Conservation (phyloP, 1,140 invertebrate species). For the Cotesia vestalis region DNA sequence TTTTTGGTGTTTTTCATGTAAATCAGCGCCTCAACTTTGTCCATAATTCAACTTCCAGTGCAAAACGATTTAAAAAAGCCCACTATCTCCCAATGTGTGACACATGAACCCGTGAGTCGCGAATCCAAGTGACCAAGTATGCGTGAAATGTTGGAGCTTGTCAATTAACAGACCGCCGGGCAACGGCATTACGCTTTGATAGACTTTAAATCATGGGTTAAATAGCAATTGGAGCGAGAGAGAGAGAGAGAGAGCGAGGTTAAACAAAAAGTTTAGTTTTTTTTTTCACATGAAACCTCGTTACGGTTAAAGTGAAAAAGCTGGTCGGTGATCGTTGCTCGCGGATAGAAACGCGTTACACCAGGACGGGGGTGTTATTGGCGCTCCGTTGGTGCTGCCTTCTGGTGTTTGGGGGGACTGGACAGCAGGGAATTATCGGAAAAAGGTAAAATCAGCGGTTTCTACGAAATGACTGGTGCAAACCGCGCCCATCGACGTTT, state of each 20-base stretch:
- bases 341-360: background rate
- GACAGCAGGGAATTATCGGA: constrained; percentile 24
- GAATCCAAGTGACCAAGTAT: too few species aligned
- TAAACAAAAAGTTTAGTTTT: constrained; percentile 3
- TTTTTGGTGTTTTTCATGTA: too few species aligned
- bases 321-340: background rate
- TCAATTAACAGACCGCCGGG: too few species aligned
- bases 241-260: too few species aligned
- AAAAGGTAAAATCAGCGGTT: constrained; percentile 36
- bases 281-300: constrained; percentile 24
- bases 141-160: too few species aligned
- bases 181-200: too few species aligned
- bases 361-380: background rate
- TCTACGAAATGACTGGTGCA: constrained; percentile 32
- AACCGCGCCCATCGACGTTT: constrained; percentile 29
- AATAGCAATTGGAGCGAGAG: background rate
- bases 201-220: too few species aligned
- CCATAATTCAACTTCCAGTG: too few species aligned
- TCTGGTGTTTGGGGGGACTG: background rate
- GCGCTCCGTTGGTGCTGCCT: background rate
- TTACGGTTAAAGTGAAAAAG: constrained; percentile 31
- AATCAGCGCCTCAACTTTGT: too few species aligned
- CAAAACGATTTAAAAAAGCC: too few species aligned
- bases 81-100: too few species aligned
- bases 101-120: too few species aligned